These are phyloP conservation scores for Artibeus jamaicensis DNA, from an alignment of 2,797 vertebrate genomes.

Conservation along the genomic window DNA sequence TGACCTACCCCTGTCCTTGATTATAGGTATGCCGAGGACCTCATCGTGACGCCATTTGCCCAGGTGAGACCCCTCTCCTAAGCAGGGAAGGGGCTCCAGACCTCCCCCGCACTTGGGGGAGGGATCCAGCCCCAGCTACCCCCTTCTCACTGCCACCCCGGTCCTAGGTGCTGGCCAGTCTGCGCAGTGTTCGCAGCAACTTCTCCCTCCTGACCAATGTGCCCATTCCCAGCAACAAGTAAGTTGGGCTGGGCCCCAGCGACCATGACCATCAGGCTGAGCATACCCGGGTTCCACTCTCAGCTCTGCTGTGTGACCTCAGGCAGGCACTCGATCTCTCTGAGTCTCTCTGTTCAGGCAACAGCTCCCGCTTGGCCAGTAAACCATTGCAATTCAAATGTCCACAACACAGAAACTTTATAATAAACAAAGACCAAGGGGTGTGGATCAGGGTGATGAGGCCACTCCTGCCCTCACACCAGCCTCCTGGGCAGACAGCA, in stretches of 20 bases:
- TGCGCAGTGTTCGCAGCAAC: conserved; percentile 96
- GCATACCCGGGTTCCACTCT: background rate
- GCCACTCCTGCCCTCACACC: background rate
- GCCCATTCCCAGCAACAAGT: conserved; percentile 92
- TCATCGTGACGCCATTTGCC: conserved; percentile 96
- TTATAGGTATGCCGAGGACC: conserved; percentile 92
- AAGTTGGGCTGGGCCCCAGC: conserved; percentile 78
- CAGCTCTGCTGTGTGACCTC: background rate
- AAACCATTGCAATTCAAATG: background rate
- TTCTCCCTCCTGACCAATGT: conserved; percentile 96
- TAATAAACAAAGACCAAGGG: background rate
- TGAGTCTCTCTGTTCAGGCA: background rate
- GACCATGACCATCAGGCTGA: background rate
- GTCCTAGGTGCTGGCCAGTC: conserved; percentile 94
- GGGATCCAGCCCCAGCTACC: background rate
- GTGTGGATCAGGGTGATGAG: background rate
- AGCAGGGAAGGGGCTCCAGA: background rate
- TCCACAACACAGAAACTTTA: background rate
- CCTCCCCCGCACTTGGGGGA: background rate
- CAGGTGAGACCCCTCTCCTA: conserved; percentile 85
- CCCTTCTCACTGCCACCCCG: background rate
- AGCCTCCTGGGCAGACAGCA: background rate
- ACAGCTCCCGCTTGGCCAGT: background rate
- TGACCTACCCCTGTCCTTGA: conserved; percentile 11
- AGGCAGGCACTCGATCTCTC: background rate